These are phyloP conservation scores for Drosophila conformis DNA, from an alignment of 2,888 invertebrate genomes.

Conservation along the genomic window DNA sequence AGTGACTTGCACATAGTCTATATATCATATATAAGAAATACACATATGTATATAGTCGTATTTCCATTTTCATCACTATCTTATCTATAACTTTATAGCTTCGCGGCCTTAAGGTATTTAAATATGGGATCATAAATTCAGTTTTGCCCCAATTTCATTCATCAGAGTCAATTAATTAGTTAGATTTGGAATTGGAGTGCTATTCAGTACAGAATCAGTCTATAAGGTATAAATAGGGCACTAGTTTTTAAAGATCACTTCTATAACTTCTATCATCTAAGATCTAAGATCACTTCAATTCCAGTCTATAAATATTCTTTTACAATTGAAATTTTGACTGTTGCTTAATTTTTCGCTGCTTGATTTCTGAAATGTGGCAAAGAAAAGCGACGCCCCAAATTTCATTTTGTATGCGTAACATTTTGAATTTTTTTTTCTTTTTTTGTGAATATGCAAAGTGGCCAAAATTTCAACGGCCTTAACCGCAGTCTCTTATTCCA, in stretches of 20 bases:
- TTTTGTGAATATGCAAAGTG: conserved; percentile 52
- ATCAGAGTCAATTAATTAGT: background rate
- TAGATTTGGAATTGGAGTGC: background rate
- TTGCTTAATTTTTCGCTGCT: conserved; percentile 27
- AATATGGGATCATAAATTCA: background rate
- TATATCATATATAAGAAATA: background rate
- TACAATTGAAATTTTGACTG: background rate
- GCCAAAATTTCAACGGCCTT: background rate
- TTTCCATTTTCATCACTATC: background rate
- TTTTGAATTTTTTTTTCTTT: background rate
- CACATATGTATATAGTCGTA: background rate
- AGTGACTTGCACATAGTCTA: background rate
- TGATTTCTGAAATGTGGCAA: conserved; percentile 40
- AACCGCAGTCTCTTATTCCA: conserved; percentile 6
- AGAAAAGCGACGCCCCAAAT: conserved; percentile 17
- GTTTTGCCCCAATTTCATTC: background rate
- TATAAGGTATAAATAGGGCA: background rate
- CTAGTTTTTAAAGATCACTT: background rate
- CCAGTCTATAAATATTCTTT: background rate
- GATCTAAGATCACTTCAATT: background rate
- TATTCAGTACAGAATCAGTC: background rate
- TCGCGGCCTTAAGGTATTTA: background rate
- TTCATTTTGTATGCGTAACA: conserved; percentile 23
- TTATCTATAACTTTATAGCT: background rate
- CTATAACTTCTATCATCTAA: too few species aligned